Percentiles rank a stretch among this genome's conserved stretches.
These are phyloP conservation scores for Setophaga petechia DNA, from an alignment of 2,113 vertebrate genomes.

Conservation along the genomic window DNA sequence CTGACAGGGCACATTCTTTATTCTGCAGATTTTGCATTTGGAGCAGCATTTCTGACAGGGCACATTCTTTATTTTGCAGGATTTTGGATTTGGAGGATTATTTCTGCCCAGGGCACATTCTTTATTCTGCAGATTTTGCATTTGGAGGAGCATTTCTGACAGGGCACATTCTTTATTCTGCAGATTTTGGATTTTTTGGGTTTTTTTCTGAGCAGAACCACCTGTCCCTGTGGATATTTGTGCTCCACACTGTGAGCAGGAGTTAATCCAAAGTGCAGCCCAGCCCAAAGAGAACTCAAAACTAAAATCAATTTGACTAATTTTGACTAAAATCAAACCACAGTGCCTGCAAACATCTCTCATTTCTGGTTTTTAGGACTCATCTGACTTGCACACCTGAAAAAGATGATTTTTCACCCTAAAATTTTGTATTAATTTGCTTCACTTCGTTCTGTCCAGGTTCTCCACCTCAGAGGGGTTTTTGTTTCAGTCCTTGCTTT, in stretches of 20 bases:
- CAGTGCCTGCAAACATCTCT: background rate
- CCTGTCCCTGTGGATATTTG: background rate
- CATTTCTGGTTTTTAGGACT: background rate
- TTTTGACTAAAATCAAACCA: background rate
- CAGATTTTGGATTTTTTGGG: background rate
- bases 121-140: no score
- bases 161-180: no score
- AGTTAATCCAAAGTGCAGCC: background rate
- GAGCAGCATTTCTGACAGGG: no score
- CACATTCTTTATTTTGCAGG: no score
- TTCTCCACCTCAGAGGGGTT: fast-evolving
- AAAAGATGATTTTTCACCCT: background rate
- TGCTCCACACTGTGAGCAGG: background rate
- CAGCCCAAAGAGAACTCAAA: no score
- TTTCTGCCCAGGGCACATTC: no score
- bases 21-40: no score
- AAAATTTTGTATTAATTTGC: background rate
- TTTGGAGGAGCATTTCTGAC: no score
- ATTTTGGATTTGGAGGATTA: no score
- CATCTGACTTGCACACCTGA: background rate
- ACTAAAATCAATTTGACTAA: no score
- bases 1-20: no score
- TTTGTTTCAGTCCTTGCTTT: background rate
- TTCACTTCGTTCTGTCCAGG: background rate
- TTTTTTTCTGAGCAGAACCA: background rate